phyloP scores from a whole-genome alignment of 2,888 invertebrate species.

The Caenorhabditis sp. region DNA sequence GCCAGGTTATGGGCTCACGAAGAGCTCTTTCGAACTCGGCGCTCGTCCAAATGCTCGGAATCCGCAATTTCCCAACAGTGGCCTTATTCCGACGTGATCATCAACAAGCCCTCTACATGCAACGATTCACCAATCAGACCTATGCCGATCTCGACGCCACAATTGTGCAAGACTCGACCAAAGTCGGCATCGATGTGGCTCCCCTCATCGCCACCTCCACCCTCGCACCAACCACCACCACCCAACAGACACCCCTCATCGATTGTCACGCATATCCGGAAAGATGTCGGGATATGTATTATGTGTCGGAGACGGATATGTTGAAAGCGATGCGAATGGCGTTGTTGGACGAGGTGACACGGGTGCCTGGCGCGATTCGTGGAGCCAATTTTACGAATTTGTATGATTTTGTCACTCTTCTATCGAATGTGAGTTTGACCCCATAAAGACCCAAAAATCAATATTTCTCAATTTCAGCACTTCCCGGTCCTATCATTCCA shows the following conservation, averaged over 20 bases:
- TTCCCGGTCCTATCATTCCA: conserved; percentile 68
- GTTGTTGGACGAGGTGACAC: conserved; percentile 65
- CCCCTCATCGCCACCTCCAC: conserved; percentile 48
- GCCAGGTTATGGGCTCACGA: conserved; percentile 58
- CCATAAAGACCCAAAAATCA: too few species aligned
- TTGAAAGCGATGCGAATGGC: conserved; percentile 68
- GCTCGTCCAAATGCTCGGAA: conserved; percentile 61
- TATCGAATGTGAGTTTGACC: conserved; percentile 65
- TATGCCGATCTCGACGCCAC: conserved; percentile 48
- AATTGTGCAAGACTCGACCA: conserved; percentile 38
- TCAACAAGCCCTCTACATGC: conserved; percentile 69
- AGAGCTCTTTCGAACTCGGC: conserved; percentile 65
- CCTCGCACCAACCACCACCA: conserved; percentile 50
- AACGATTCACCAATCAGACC: conserved; percentile 49
- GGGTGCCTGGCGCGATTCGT: conserved; percentile 49
- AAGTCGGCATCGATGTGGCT: conserved; percentile 15
- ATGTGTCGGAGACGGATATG: conserved; percentile 70
- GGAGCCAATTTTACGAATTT: conserved; percentile 67
- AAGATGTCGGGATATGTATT: conserved; percentile 65
- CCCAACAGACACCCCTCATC: conserved; percentile 52
- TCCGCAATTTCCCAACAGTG: conserved; percentile 63
- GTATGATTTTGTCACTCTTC: conserved; percentile 63
- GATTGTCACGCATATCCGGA: conserved; percentile 65
- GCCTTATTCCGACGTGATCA: conserved; percentile 68
- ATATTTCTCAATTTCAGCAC: conserved; percentile 62